Base-by-base conservation (phyloP, 2,113 vertebrate species). In the Pseudorasbora parva region DNA sequence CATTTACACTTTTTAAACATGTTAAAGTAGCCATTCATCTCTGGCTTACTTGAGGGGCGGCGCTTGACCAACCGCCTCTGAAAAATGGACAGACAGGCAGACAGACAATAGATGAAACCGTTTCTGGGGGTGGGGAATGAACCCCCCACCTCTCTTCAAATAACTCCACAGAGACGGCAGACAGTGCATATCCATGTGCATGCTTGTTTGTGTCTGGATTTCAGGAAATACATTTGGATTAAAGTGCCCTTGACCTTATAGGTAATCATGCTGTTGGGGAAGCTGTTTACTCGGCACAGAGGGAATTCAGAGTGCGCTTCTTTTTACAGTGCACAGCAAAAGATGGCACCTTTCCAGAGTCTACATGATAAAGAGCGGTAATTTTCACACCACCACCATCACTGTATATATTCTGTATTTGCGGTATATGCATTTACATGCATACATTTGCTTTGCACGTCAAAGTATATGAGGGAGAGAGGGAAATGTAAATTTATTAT, bases 141-240 rank as follows among this genome's bases (percentile, higher is more conserved):
- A 37, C 5, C 33, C 4, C 66, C 43, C 30, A 37, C 30, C 17
- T 10, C 0, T 68, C 3, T 30, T 1, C 33, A 21, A 56, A 15
- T 59, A 45, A 25, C 11, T 43, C 3, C 56, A 19, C 37, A 10
- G 37, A 60, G 4, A 23, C 17, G 21, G 11, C 37, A 71, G 3
- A 41, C 21, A n/a, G 49, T 77, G 19, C 30, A 21, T n/a, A 37
- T 59, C 54, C 19, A 41, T 59, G 33, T 5, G 30, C 54, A 14
- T 78, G 75, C 41, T 78, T 78, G 56, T 78, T 78, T 78, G 76
- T 62, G 56, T 78, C 33, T 78, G 33, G 33, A 57, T 59, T 78
- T 59, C n/a, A 9, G 33, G 23, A 78, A 78, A 78, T 25, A 60
- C n/a, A 45, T 62, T 78, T 23, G 33, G 74, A 57, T 77, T 60